Base-by-base conservation (phyloP, 2,888 invertebrate species). In the Trypoxylon attenuatum region DNA sequence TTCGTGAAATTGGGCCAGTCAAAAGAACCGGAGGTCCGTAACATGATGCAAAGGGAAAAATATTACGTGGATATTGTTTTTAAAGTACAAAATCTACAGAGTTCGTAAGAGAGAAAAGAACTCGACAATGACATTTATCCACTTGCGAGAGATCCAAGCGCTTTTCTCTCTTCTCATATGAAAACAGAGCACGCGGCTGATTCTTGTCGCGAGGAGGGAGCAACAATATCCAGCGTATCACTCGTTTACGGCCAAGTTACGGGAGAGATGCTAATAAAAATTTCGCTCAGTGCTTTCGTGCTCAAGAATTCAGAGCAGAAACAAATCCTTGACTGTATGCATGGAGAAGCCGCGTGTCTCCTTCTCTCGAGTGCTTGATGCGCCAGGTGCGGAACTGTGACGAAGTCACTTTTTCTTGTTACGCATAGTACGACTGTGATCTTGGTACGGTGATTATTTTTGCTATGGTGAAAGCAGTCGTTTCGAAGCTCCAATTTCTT, bases 121-220 rank as follows among this genome's bases (percentile, higher is more conserved):
- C n/a, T n/a, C n/a, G n/a, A n/a, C n/a, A n/a, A n/a, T n/a, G n/a
- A n/a, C n/a, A n/a, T n/a, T n/a, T n/a, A n/a, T n/a, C n/a, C n/a
- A n/a, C n/a, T n/a, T n/a, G 27, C 27, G 5, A 27, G 8, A 27
- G 27, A 10, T 27, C n/a, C n/a, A 27, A n/a, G 8, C 27, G 27
- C n/a, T 27, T 27, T n/a, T 27, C 62, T 77, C 73, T 73, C 61
- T 78, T 77, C 76, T 71, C 61, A 58, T 63, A 71, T 72, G 61
- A 56, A 78, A 78, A 77, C 74, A 78, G 77, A 73, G 55, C 10
- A 33, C 15, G 23, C 22, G n/a, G 6, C 22, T 6, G 8, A 16
- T 33, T 15, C 19, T 8, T 23, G 41, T 39, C 47, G 10, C 25
- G 6, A 23, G 5, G 22, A 3, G n/a, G 15, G 10, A 8, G 25